These are phyloP conservation scores for Rosalia funebris DNA, from an alignment of 2,888 invertebrate genomes.

Conservation along the genomic window DNA sequence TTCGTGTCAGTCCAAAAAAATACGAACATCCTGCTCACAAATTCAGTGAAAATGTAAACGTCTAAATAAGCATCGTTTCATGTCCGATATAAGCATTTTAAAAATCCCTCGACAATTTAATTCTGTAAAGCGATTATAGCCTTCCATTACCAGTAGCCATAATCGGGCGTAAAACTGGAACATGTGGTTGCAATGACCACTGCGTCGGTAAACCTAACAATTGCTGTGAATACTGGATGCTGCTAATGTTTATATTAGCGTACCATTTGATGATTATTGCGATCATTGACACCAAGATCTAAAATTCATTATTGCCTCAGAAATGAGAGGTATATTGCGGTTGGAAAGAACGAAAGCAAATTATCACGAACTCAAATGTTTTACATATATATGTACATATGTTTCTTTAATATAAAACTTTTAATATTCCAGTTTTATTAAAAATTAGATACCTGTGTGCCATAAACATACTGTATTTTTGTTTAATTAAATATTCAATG, in stretches of 20 bases:
- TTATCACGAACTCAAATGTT: too few relatives aligned
- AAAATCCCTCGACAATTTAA: constrained; percentile 2
- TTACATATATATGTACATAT: too few relatives aligned
- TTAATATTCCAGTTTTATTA: too few relatives aligned
- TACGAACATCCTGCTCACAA: neutral
- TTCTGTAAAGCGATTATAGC: constrained; percentile 15
- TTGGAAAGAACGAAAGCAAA: too few relatives aligned
- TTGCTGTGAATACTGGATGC: constrained; percentile 6
- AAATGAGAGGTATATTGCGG: too few relatives aligned
- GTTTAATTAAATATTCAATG: too few relatives aligned
- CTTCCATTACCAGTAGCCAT: constrained; percentile 5
- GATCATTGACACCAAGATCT: too few relatives aligned
- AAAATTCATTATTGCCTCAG: too few relatives aligned
- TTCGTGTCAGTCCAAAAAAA: neutral
- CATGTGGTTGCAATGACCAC: constrained; percentile 18
- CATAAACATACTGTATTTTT: too few relatives aligned
- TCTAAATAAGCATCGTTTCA: neutral
- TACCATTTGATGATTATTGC: too few relatives aligned
- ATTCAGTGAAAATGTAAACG: neutral
- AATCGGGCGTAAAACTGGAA: constrained; percentile 18
- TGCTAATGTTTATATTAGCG: neutral
- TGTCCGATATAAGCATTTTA: neutral
- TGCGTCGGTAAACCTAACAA: constrained; percentile 5
- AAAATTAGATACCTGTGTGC: too few relatives aligned
- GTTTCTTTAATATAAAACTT: too few relatives aligned